Evolutionary conservation across 2,797 vertebrate genomes (phyloP).

Genomic region (Pristis pectinata): DNA sequence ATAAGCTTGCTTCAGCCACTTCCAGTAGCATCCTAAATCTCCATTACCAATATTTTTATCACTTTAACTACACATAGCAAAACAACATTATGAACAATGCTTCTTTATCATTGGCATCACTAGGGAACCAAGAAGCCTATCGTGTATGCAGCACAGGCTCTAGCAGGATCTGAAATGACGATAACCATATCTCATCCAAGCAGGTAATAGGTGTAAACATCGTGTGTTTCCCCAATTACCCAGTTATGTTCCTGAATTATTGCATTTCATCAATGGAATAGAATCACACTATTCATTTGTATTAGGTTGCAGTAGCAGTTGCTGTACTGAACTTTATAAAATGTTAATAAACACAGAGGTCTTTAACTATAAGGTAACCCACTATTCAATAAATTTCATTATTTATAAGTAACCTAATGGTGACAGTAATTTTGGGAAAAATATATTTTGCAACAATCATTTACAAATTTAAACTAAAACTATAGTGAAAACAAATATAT

Average conservation of each 20-base stretch:
- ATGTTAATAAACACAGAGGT: background rate
- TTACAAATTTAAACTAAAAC: background rate
- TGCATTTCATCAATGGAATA: background rate
- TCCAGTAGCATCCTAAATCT: background rate
- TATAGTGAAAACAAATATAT: background rate
- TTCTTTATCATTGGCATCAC: background rate
- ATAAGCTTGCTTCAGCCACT: background rate
- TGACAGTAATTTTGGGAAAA: background rate
- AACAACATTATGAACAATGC: conserved; percentile 13
- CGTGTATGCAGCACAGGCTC: background rate
- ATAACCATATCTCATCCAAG: background rate
- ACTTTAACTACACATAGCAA: background rate
- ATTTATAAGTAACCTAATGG: background rate
- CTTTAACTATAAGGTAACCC: background rate
- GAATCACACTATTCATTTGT: background rate
- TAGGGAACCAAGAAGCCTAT: background rate
- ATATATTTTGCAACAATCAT: background rate
- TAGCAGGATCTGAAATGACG: background rate
- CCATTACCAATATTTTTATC: conserved; percentile 13
- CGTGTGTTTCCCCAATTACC: background rate
- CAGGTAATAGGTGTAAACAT: conserved; percentile 19
- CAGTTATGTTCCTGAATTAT: background rate
- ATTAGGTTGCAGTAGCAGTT: background rate
- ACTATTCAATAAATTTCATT: background rate
- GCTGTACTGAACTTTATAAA: background rate